Base-by-base conservation (phyloP, 2,888 invertebrate species). In the Stenichneumon culpator region DNA sequence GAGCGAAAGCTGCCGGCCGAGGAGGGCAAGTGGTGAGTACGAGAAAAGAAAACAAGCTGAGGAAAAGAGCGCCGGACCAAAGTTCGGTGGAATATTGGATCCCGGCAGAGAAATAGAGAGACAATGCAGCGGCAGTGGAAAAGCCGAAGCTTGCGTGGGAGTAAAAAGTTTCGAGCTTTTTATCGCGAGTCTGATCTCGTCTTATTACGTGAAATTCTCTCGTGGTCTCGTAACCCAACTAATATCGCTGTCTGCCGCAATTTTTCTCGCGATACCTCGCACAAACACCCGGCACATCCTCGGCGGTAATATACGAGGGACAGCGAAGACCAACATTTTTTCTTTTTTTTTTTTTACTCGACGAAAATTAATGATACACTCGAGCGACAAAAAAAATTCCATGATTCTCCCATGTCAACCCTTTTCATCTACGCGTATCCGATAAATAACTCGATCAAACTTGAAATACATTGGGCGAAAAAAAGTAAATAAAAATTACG, bases 21-120 rank as follows among this genome's bases (percentile, higher is more conserved):
- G 19, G 60, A 16, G 60, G 28, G 60, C 60, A 28, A 60, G 60
- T 32, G 16, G 28, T 16, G 60, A 60, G 25, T 60, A 32, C 60
- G 60, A 60, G 60, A 57, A 39, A 22, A 47, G 54, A 79, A 47
- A 44, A 75, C 69, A 39, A 50, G 32, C 19, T 3, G 57, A 69
- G 36, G 36, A 72, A 36, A 19, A 25, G 54, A 28, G 25, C 3
- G 60, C 14, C 14, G 25, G 57, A 72, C 81, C 32, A 79, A 84
- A 84, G 81, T 84, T 84, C 79, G 54, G 52, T 19, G 68, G 84
- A 82, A 82, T 84, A 84, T 84, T 84, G 82, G 82, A 84, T 84
- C 79, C 57, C 52, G 54, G 50, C 47, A 25, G 65, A 69, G 70
- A 79, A 82, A 82, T 75, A 44, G 57, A 28, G 78, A 78, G 60